Conservation (phyloP, 2,113 vertebrate species). For the Sorex fumeus region DNA sequence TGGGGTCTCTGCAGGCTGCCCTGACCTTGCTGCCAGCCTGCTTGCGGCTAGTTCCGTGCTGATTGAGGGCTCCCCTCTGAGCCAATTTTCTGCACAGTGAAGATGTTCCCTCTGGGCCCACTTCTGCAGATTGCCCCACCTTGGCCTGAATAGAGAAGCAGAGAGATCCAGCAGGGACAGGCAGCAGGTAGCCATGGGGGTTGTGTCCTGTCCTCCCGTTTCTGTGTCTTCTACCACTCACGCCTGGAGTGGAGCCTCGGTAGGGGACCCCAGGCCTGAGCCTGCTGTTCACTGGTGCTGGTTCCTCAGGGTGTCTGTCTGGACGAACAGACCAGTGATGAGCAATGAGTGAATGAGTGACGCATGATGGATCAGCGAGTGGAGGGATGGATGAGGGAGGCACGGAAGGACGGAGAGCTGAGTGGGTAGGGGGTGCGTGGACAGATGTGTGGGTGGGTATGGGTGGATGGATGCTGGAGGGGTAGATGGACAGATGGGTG, state of each 20-base stretch:
- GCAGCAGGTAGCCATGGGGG: conserved; percentile 55
- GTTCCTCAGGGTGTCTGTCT: too few species aligned
- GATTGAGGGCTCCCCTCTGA: conserved; percentile 9
- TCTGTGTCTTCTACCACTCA: neutral
- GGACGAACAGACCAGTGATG: too few species aligned
- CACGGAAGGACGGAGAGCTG: neutral
- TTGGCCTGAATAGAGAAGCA: conserved; percentile 74
- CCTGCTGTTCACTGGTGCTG: too few species aligned
- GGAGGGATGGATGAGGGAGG: too few species aligned
- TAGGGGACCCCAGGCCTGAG: too few species aligned
- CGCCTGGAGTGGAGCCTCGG: neutral
- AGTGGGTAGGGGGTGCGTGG: neutral
- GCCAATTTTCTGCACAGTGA: conserved; percentile 73
- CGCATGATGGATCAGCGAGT: too few species aligned
- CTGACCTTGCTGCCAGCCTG: neutral
- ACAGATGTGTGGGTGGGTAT: too few species aligned
- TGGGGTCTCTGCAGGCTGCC: neutral
- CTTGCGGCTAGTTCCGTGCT: neutral
- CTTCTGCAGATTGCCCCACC: conserved; percentile 79
- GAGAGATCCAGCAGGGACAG: conserved; percentile 53
- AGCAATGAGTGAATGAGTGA: too few species aligned
- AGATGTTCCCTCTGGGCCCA: conserved; percentile 60
- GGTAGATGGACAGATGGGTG: too few species aligned
- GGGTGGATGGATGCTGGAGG: too few species aligned
- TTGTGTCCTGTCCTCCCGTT: neutral